A percentile compares a stretch with the other conserved stretches of the same genome.
Evolutionary conservation across 1,140 invertebrate species (phyloP).

Genomic region (Zaprionus vittiger): DNA sequence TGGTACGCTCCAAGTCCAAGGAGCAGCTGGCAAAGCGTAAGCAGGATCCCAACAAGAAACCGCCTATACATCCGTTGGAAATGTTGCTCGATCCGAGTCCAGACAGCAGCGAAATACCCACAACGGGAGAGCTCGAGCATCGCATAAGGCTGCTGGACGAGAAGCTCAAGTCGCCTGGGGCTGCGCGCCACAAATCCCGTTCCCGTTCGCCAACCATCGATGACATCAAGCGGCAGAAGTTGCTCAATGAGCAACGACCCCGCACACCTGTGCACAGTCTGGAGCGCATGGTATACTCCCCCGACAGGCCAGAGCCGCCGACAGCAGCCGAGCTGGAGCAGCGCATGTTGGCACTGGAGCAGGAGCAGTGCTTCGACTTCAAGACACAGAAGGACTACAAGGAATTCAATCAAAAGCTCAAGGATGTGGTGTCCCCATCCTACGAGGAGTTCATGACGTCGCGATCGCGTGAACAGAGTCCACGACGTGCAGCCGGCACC

Average conservation of each 20-base stretch:
- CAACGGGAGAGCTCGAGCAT: conserved; percentile 76
- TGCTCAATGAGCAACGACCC: conserved; percentile 54
- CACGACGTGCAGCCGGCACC: conserved; percentile 48
- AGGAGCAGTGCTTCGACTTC: conserved; percentile 76
- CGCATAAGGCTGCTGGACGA: conserved; percentile 71
- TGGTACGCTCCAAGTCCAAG: conserved; percentile 74
- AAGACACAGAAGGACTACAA: conserved; percentile 78
- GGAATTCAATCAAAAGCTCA: conserved; percentile 80
- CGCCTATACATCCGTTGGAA: conserved; percentile 75
- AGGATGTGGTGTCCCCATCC: conserved; percentile 73
- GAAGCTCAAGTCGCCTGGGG: conserved; percentile 49
- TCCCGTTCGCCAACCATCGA: conserved; percentile 74
- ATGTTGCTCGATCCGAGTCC: conserved; percentile 78
- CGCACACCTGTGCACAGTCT: conserved; percentile 66
- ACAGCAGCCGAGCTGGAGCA: conserved; percentile 72
- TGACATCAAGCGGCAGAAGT: conserved; percentile 69
- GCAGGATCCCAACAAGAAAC: conserved; percentile 64
- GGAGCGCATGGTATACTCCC: conserved; percentile 63
- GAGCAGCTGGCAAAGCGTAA: conserved; percentile 64
- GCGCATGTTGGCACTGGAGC: conserved; percentile 70
- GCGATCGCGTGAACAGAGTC: conserved; percentile 73
- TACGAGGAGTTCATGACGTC: conserved; percentile 75
- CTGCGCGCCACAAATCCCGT: conserved; percentile 54
- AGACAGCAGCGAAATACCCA: conserved; percentile 68
- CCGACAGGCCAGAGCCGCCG: conserved; percentile 62